Evolutionary conservation across 2,113 vertebrate species (phyloP), one percentile per base, ranked within the genome.

Genomic region (Acrocephalus arundinaceus): DNA sequence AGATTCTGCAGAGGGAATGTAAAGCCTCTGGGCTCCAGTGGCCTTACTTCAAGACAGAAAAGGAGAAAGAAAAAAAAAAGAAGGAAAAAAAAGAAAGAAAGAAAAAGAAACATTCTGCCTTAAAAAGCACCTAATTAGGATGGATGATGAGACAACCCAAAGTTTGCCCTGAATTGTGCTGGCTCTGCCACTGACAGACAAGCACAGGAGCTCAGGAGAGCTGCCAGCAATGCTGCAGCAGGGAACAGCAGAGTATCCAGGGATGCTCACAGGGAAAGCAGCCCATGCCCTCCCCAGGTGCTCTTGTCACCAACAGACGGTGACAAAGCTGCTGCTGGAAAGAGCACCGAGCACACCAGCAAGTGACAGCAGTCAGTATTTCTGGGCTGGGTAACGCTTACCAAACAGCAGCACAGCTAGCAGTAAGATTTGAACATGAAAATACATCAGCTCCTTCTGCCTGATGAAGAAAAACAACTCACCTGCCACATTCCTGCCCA

Each of bases 91-190:
- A 0, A 45, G 21, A 41, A 24, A 19, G 15, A 14, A 0, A 48
- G 23, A 15, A 0, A 46, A 25, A 37, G 7, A 41, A 20, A 30
- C 1, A 5, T 45, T 39, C 24, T 25, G 6, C 1, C 0, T 33
- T 58, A 24, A 13, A 51, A 61, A 73, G 43, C 22, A 58, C 11
- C 4, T 58, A 31, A 66, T 28, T 30, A 66, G 33, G 39, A 67
- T 17, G 17, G 33, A n/a, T 13, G 11, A 39, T 0, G 3, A 80
- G 37, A 37, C 18, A 86, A 37, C 3, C 13, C 46, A 25, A 65
- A 68, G 35, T 14, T 31, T 65, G 14, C 66, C 35, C 82, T 6
- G 21, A 49, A 18, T 15, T 0, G 0, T 23, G 28, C 21, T 30
- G 33, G 39, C 22, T 81, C 23, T 89, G 19, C 23, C 30, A 17